Evolutionary conservation across 2,888 invertebrate species (phyloP).

Genomic region (Marronus borbonicus): DNA sequence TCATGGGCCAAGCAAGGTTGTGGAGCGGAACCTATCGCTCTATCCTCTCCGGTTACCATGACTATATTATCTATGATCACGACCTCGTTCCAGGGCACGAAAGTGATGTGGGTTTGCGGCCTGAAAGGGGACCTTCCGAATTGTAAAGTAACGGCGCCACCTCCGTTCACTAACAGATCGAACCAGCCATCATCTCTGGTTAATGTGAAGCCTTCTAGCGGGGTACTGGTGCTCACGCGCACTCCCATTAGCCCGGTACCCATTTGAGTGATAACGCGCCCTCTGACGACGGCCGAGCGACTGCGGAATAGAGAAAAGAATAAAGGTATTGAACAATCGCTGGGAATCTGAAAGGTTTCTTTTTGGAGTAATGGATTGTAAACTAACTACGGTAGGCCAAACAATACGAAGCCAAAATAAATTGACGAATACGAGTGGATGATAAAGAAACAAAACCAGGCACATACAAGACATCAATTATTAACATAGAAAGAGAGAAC

Average conservation of each 20-base stretch:
- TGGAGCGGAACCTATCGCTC: conserved; percentile 76
- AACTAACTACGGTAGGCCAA: conserved; percentile 42
- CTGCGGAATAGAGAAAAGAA: conserved; percentile 72
- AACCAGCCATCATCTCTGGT: conserved; percentile 96
- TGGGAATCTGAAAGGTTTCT: background rate
- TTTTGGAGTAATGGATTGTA: conserved; percentile 23
- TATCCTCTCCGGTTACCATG: conserved; percentile 88
- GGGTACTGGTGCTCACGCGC: conserved; percentile 93
- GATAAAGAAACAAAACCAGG: conserved; percentile 62
- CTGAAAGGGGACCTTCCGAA: conserved; percentile 95
- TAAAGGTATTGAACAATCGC: background rate
- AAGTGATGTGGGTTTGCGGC: conserved; percentile 89
- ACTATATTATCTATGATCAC: conserved; percentile 94
- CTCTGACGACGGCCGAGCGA: conserved; percentile 97
- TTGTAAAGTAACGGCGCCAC: conserved; percentile 95
- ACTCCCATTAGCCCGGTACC: conserved; percentile 97
- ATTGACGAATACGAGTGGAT: conserved; percentile 69
- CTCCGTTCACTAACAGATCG: conserved; percentile 99
- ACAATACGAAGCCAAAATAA: conserved; percentile 66
- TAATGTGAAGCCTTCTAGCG: conserved; percentile 96
- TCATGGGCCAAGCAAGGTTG: conserved; percentile 91
- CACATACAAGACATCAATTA: conserved; percentile 56
- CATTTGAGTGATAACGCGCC: conserved; percentile 91
- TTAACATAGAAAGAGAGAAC: background rate
- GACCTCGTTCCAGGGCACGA: conserved; percentile 98